phyloP scores from a whole-genome alignment of 2,888 invertebrate species.

The Cordylochernes scorpioides region DNA sequence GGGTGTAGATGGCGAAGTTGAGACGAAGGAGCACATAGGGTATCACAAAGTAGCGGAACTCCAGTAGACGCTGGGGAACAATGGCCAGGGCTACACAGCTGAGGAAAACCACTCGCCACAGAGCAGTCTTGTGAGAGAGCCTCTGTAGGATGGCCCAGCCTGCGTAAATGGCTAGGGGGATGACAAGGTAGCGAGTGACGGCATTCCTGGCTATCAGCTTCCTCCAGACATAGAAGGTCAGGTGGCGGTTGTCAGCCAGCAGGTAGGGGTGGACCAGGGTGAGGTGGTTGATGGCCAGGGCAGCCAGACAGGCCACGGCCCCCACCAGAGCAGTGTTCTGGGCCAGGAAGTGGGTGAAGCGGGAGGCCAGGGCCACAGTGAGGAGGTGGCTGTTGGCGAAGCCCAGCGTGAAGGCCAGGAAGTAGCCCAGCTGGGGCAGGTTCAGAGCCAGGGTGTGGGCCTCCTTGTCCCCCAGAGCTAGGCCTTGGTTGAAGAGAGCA shows the following conservation, averaged over 20 bases:
- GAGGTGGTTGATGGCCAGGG: slow-evolving; percentile 33
- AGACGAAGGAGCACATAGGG: slow-evolving; percentile 59
- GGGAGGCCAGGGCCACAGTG: too few species aligned
- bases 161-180: slow-evolving; percentile 40
- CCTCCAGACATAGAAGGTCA: slow-evolving; percentile 83
- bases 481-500: slow-evolving; percentile 28
- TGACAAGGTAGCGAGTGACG: slow-evolving; percentile 34
- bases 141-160: slow-evolving; percentile 27
- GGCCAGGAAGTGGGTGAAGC: slow-evolving; percentile 6
- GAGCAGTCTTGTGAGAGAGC: slow-evolving; percentile 17
- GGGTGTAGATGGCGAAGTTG: too few species aligned
- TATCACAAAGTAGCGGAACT: slow-evolving; percentile 78
- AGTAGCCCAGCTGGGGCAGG: slow-evolving; percentile 66
- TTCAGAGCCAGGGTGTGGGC: slow-evolving; percentile 61
- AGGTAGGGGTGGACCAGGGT: slow-evolving; percentile 72
- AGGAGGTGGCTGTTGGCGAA: slow-evolving; percentile 22
- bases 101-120: slow-evolving; percentile 30
- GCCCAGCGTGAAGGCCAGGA: slow-evolving; percentile 24
- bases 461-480: slow-evolving; percentile 70
- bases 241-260: slow-evolving; percentile 85
- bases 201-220: slow-evolving; percentile 42
- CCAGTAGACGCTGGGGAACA: slow-evolving; percentile 57
- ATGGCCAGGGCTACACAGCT: slow-evolving; percentile 34
- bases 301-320: slow-evolving; percentile 20
- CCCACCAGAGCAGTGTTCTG: slow-evolving; percentile 5